Conservation (phyloP, 2,113 vertebrate genomes). For the Paramormyrops kingsleyae region DNA sequence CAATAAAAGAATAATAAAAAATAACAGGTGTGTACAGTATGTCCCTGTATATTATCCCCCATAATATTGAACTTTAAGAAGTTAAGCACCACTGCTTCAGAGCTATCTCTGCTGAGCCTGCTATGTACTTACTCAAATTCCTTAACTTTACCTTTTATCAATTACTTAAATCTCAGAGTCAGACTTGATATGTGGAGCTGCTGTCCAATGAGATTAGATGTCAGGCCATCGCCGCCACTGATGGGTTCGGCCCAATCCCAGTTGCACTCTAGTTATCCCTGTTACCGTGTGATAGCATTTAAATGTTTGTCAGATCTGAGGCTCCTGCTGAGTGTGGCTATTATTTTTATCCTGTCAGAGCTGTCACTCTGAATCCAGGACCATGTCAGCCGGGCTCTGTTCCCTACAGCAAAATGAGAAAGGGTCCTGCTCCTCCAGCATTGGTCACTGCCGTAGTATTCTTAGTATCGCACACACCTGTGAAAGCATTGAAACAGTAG, state of each 20-base stretch:
- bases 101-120: neutral
- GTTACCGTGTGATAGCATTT: slow-evolving; percentile 63
- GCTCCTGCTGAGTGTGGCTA: slow-evolving; percentile 49
- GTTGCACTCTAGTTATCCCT: slow-evolving; percentile 50
- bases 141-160: slow-evolving; percentile 57
- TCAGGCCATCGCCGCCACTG: slow-evolving; percentile 60
- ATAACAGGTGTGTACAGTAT: neutral
- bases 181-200: slow-evolving; percentile 56
- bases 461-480: neutral
- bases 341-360: slow-evolving; percentile 65
- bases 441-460: slow-evolving; percentile 30
- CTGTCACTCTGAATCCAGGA: slow-evolving; percentile 59
- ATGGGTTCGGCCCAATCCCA: slow-evolving; percentile 47
- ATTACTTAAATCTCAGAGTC: slow-evolving; percentile 64
- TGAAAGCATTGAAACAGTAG: neutral
- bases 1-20: neutral
- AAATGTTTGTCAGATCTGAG: slow-evolving; percentile 68
- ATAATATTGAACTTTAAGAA: neutral
- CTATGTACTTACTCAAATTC: slow-evolving; percentile 22
- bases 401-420: slow-evolving; percentile 50
- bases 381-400: slow-evolving; percentile 49
- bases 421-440: slow-evolving; percentile 34
- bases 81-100: slow-evolving; percentile 5
- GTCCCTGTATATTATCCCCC: neutral
- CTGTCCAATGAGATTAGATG: slow-evolving; percentile 64